phyloP scores from a whole-genome alignment of 2,797 vertebrate genomes.

The Acrossocheilus wenchowensis region DNA sequence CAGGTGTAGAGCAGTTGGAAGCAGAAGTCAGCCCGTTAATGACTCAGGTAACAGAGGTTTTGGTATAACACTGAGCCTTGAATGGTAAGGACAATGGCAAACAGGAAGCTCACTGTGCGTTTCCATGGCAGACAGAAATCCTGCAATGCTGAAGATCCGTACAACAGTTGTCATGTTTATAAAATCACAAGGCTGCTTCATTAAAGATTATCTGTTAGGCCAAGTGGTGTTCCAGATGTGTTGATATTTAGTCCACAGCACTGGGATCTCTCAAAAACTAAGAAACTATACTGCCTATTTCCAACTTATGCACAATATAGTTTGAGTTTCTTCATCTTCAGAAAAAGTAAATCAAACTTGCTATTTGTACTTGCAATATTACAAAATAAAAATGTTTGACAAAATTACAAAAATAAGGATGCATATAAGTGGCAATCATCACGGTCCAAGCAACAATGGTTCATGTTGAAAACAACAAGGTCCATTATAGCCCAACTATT shows the following conservation, averaged over 20 bases:
- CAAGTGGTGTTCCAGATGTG: neutral
- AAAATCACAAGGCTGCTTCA: neutral
- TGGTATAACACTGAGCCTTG: constrained; percentile 52
- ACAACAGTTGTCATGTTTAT: constrained; percentile 12
- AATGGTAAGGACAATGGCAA: constrained; percentile 34
- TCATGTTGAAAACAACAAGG: neutral
- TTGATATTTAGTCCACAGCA: neutral
- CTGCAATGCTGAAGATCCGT: constrained; percentile 16
- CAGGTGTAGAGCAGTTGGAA: constrained; percentile 52
- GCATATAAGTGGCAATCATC: too few species aligned
- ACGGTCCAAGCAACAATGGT: neutral
- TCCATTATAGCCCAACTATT: neutral
- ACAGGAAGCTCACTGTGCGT: constrained; percentile 39
- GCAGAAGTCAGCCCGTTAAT: constrained; percentile 47
- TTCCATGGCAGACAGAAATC: constrained; percentile 2
- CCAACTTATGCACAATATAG: neutral
- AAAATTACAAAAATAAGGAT: neutral
- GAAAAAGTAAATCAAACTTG: neutral
- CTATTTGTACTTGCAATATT: neutral
- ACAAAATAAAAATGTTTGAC: neutral
- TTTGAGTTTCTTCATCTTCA: neutral
- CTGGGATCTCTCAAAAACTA: neutral
- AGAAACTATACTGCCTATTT: neutral
- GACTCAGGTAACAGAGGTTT: constrained; percentile 59
- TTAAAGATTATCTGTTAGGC: neutral